These are phyloP conservation scores for Tiphia femorata DNA, from an alignment of 2,888 invertebrate species.

Conservation along the genomic window DNA sequence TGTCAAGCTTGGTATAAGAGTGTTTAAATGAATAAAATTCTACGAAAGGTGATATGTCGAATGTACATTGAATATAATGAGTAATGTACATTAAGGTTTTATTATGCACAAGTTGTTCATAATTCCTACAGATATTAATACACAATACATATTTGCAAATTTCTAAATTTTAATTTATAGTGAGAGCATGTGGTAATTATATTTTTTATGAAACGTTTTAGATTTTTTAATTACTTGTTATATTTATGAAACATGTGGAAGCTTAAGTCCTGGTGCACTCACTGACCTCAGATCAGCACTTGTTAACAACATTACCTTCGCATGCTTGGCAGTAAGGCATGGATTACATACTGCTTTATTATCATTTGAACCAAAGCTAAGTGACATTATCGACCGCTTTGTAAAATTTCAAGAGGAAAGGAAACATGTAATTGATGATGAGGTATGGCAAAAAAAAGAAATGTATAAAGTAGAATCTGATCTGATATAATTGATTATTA, in stretches of 20 bases:
- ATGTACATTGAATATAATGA: too few relatives aligned
- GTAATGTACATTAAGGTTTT: too few relatives aligned
- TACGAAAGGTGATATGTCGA: too few relatives aligned
- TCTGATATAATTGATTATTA: not conserved
- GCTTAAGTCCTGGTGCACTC: conserved; percentile 84
- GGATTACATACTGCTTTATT: conserved; percentile 84
- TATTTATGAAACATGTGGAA: conserved; percentile 81
- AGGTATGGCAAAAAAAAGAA: conserved; percentile 71
- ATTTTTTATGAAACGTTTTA: conserved; percentile 54
- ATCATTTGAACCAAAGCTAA: conserved; percentile 70
- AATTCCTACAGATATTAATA: too few relatives aligned
- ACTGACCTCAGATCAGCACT: conserved; percentile 95
- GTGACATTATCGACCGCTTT: conserved; percentile 74
- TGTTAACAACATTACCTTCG: conserved; percentile 97
- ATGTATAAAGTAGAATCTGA: not conserved
- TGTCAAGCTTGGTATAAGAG: too few relatives aligned
- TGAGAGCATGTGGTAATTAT: too few relatives aligned
- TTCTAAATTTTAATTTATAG: too few relatives aligned
- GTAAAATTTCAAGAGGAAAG: conserved; percentile 76
- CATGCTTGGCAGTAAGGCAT: conserved; percentile 87
- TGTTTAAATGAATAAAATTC: too few relatives aligned
- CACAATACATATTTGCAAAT: not conserved
- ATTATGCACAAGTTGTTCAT: too few relatives aligned
- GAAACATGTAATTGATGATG: conserved; percentile 76
- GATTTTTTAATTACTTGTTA: conserved; percentile 91